Evolutionary conservation across 2,113 vertebrate species (phyloP).

Genomic region (Ctenomys sociabilis): DNA sequence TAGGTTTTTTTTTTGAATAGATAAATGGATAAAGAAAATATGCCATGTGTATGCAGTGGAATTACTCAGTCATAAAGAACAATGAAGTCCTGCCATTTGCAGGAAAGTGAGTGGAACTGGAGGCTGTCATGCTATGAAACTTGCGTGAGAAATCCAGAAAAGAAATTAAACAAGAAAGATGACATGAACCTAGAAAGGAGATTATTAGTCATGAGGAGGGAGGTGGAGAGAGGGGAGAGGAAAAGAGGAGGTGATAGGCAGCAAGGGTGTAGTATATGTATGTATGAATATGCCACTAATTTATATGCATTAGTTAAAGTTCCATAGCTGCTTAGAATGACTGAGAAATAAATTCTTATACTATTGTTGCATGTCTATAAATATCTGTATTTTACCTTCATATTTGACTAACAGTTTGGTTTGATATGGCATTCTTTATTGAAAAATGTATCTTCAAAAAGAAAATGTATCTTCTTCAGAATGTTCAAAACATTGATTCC

Average conservation of each 20-base stretch:
- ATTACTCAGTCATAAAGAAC: background rate
- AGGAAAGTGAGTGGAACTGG: background rate
- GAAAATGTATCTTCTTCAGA: slow-evolving; percentile 21
- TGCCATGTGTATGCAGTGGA: background rate
- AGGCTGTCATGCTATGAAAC: too few relatives aligned
- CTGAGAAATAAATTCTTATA: slow-evolving; percentile 22
- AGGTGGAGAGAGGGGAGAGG: background rate
- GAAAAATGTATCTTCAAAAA: slow-evolving; percentile 23
- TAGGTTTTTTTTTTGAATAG: too few relatives aligned
- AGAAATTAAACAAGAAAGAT: background rate
- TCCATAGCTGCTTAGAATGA: background rate
- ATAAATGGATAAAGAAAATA: background rate
- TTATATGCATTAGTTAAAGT: background rate
- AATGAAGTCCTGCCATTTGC: background rate
- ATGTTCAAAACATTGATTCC: slow-evolving; percentile 16
- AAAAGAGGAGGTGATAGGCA: background rate
- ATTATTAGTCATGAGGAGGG: background rate
- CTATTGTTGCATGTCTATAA: background rate
- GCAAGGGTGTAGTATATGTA: background rate
- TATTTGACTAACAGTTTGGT: background rate
- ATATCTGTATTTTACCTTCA: background rate
- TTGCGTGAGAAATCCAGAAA: background rate
- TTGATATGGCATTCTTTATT: slow-evolving; percentile 22
- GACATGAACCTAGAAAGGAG: background rate
- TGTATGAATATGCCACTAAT: background rate